Percentiles rank a stretch among this genome's conserved stretches.
These are phyloP conservation scores for Xestia rhomboidea DNA, from an alignment of 2,888 invertebrate genomes.

Conservation along the genomic window DNA sequence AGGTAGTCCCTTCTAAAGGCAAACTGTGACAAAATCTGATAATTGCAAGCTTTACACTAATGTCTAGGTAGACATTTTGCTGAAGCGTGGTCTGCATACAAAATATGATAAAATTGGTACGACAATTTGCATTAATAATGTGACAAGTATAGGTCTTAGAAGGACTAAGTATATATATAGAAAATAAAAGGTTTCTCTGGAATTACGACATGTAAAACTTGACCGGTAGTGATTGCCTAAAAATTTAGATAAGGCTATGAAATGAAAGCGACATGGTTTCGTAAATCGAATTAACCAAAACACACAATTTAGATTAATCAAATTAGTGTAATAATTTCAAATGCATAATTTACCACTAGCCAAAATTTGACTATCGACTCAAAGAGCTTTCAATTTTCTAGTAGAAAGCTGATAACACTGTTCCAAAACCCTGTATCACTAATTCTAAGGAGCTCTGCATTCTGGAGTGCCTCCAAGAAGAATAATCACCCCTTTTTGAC, in stretches of 20 bases:
- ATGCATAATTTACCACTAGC: background rate
- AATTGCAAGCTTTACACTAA: constrained; percentile 34
- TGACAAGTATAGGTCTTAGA: constrained; percentile 33
- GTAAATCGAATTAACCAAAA: too few relatives aligned
- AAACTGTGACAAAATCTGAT: constrained; percentile 19
- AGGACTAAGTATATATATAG: background rate
- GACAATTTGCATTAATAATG: constrained; percentile 58
- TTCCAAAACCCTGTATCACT: background rate
- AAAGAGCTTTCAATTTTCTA: background rate
- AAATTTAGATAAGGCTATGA: background rate
- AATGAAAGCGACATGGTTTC: background rate
- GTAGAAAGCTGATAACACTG: rapidly evolving
- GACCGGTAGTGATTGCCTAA: background rate
- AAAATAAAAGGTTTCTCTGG: constrained; percentile 22
- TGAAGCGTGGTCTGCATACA: constrained; percentile 60
- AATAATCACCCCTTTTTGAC: background rate
- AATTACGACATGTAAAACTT: constrained; percentile 21
- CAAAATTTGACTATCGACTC: background rate
- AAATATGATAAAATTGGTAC: constrained; percentile 50
- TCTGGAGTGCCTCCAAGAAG: background rate
- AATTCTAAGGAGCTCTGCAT: background rate
- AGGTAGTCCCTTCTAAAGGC: background rate
- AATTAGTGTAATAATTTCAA: background rate
- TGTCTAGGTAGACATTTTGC: constrained; percentile 47
- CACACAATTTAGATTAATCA: background rate